These are phyloP conservation scores for Nixonia krombeini DNA, from an alignment of 1,140 invertebrate species.

Conservation along the genomic window DNA sequence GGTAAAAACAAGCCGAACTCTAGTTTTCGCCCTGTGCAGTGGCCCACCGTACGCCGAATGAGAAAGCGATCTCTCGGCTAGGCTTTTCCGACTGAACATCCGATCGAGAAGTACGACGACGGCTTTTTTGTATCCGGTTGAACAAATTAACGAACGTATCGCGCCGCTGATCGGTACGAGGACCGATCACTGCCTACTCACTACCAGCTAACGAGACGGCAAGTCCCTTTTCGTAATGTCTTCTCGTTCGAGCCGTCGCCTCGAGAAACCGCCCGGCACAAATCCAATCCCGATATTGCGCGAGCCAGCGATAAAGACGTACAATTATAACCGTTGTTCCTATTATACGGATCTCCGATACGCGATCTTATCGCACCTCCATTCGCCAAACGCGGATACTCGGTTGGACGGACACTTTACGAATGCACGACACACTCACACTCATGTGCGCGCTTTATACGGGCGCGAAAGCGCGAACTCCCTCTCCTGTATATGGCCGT, in stretches of 20 bases:
- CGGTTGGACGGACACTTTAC: conserved; percentile 1
- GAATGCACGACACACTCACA: conserved; percentile 15
- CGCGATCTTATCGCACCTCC: conserved; percentile 38
- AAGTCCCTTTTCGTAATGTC: conserved; percentile 49
- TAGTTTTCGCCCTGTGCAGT: conserved; percentile 6
- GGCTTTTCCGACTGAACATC: too few species aligned
- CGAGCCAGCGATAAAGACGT: conserved; percentile 46
- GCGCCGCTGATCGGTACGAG: conserved; percentile 29
- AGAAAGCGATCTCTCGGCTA: too few species aligned
- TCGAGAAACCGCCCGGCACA: conserved; percentile 40
- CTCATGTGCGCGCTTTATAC: too few species aligned
- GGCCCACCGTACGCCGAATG: too few species aligned
- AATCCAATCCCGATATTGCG: conserved; percentile 43
- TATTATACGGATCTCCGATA: conserved; percentile 31
- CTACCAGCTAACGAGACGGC: conserved; percentile 30
- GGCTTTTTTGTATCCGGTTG: conserved; percentile 39
- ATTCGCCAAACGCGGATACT: not conserved
- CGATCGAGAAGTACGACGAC: too few species aligned
- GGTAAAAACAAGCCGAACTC: conserved; percentile 24
- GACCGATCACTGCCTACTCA: conserved; percentile 27
- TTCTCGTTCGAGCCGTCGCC: conserved; percentile 40
- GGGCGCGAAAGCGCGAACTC: too few species aligned
- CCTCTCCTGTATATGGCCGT: too few species aligned
- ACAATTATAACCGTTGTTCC: conserved; percentile 45
- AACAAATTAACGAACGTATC: conserved; percentile 45